Evolutionary conservation across 2,113 vertebrate genomes (phyloP), one percentile per base, ranked within the genome.

Genomic region (Microtus richardsoni): DNA sequence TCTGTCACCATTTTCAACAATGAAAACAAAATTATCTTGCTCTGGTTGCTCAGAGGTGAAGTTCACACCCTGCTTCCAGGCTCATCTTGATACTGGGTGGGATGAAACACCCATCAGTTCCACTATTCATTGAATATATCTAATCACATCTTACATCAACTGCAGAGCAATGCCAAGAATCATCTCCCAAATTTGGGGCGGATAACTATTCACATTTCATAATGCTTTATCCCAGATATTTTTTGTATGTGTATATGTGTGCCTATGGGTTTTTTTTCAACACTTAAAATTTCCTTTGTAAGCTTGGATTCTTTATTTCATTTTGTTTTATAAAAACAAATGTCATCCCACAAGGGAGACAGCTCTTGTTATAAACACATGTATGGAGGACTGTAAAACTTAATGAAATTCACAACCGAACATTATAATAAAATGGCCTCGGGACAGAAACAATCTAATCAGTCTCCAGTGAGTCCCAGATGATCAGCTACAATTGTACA

Each of bases 341-440:
- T 96, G 95, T 95, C 86, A 95, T 96, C 89, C 96, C 95, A 93
- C 44, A 24, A 91, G 95, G 95, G 90, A 96, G 95, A 94, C 71
- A 94, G 92, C 94, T 28, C 95, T 96, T 91, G 94, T 66, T 96
- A 95, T 80, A 93, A 95, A 93, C 92, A 96, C 95, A 97, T 52
- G 49, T 87, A 85, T 77, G 52, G 82, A 95, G 58, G 88, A 92
- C 75, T 88, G 58, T 95, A 97, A 98, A 96, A 96, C 91, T 94
- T 95, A 96, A 97, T 97, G 96, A 97, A 96, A 98, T 97, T 97
- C 97, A 95, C 96, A 89, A 95, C 74, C 74, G 7, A 95, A 84
- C 28, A 0, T 95, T 87, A 91, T 93, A 91, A 95, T 91, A 93
- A 96, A 95, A 94, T 89, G 95, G 97, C 95, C 97, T 93, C 30